Conservation (phyloP, 2,888 invertebrate genomes). For the Catocala sponsa region DNA sequence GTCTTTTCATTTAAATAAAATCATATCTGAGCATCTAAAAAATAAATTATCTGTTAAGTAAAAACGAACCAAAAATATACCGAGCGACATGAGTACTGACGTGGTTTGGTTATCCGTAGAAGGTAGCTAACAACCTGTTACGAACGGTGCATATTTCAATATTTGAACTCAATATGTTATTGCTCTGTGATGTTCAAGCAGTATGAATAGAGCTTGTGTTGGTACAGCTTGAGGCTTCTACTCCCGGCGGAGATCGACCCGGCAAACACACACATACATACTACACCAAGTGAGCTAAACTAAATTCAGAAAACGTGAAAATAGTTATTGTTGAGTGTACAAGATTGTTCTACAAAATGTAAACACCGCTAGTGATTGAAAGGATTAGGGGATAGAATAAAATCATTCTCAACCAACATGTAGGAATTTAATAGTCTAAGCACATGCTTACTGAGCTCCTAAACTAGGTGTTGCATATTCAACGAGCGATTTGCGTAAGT, state of each 20-base stretch:
- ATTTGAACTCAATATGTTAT: conserved; percentile 38
- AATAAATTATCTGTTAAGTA: neutral
- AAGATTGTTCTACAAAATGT: conserved; percentile 16
- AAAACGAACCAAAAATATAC: conserved; percentile 3
- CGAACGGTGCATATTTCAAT: conserved; percentile 25
- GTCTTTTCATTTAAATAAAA: too few relatives aligned
- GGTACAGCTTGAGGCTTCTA: conserved; percentile 15
- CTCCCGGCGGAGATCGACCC: conserved; percentile 12
- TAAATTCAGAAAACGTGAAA: neutral
- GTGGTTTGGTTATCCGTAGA: conserved; percentile 6
- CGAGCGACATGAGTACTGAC: neutral
- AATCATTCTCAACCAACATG: conserved; percentile 66
- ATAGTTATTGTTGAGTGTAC: neutral
- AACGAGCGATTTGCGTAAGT: conserved; percentile 87
- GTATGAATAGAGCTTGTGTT: conserved; percentile 38
- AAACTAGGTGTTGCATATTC: conserved; percentile 87
- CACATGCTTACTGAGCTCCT: conserved; percentile 84
- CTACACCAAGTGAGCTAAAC: neutral
- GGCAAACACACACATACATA: conserved; percentile 11
- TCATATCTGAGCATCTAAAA: too few relatives aligned
- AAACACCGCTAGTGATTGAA: conserved; percentile 36
- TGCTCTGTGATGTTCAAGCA: conserved; percentile 24
- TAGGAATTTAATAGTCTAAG: conserved; percentile 84
- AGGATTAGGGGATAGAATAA: conserved; percentile 59
- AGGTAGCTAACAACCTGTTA: conserved; percentile 38